phyloP scores from a whole-genome alignment of 2,888 invertebrate genomes.

The Chalcosyrphus nemorum region DNA sequence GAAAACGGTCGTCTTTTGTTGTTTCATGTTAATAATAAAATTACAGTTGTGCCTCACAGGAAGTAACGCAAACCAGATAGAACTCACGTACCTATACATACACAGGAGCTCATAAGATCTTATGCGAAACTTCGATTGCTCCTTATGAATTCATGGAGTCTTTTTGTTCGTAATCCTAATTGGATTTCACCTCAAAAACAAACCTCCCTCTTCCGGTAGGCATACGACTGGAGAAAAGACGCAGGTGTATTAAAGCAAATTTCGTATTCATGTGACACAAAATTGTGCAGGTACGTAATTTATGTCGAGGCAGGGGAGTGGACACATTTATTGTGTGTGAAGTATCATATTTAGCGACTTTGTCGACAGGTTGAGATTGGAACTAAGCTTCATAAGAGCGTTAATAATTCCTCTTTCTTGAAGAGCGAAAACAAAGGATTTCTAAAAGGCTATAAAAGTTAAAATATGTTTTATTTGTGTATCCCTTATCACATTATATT shows the following conservation, averaged over 20 bases:
- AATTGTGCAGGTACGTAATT: neutral
- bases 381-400: neutral
- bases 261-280: neutral
- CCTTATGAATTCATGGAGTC: constrained; percentile 35
- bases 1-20: constrained; percentile 3
- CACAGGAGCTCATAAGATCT: neutral
- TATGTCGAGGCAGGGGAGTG: neutral
- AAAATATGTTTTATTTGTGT: neutral
- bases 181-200: constrained; percentile 24
- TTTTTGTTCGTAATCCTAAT: constrained; percentile 46
- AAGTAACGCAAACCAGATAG: neutral
- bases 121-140: constrained; percentile 33
- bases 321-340: neutral
- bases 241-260: constrained; percentile 1
- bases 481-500: too few species aligned
- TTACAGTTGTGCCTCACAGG: neutral
- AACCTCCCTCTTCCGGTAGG: neutral
- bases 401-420: neutral
- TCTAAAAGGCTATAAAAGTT: neutral
- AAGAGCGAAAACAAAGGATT: neutral
- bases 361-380: neutral
- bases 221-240: neutral
- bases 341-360: neutral
- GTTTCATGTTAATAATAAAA: constrained; percentile 10
- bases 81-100: neutral